These are phyloP conservation scores for Cantharis nigra DNA, from an alignment of 2,888 invertebrate genomes.

Conservation along the genomic window DNA sequence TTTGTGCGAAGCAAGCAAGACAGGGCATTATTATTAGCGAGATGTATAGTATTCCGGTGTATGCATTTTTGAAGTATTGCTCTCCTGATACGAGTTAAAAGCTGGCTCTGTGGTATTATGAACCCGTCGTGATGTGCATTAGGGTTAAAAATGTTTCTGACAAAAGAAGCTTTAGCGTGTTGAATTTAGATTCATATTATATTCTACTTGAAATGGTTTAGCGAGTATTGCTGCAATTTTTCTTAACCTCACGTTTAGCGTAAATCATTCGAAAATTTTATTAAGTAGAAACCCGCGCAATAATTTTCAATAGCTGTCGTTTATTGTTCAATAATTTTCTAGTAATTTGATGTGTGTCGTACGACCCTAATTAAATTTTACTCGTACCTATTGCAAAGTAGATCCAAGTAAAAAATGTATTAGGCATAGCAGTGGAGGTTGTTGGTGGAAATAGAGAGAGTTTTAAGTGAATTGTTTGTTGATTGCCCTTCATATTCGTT, in stretches of 20 bases:
- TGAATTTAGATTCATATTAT: conserved; percentile 38
- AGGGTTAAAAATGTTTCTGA: conserved; percentile 46
- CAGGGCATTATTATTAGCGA: conserved; percentile 42
- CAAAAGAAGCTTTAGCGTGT: conserved; percentile 45
- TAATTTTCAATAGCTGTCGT: neutral
- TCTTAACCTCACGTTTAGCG: conserved; percentile 18
- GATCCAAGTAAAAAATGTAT: neutral
- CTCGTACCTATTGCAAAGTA: neutral
- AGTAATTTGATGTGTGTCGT: neutral
- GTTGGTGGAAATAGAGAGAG: neutral
- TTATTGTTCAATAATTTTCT: neutral
- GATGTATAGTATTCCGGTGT: conserved; percentile 35
- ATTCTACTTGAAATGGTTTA: conserved; percentile 31
- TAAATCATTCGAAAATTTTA: neutral
- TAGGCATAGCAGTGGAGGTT: neutral
- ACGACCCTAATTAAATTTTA: too few species aligned
- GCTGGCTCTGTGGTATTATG: conserved; percentile 38
- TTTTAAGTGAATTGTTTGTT: conserved; percentile 1
- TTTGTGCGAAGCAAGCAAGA: conserved; percentile 45
- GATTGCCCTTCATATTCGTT: conserved; percentile 2
- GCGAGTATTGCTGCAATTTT: conserved; percentile 31
- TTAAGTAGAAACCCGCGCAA: neutral
- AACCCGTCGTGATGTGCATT: conserved; percentile 42
- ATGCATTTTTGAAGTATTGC: conserved; percentile 36
- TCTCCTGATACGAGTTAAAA: conserved; percentile 36